These are phyloP conservation scores for Ifrita kowaldi DNA, from an alignment of 2,113 vertebrate genomes.

Conservation along the genomic window DNA sequence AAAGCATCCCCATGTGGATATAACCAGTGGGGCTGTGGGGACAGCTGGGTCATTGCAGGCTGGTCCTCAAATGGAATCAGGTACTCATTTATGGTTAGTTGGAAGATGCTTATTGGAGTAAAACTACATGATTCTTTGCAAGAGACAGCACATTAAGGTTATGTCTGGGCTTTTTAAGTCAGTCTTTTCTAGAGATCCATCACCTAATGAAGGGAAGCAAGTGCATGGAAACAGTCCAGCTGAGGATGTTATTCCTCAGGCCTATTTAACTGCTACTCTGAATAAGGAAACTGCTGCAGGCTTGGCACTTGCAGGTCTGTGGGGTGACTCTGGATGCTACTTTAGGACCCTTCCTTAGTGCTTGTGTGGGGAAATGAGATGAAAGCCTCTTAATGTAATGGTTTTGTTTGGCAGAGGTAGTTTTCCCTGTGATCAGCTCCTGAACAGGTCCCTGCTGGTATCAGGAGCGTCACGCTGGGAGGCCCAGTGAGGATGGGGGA, in stretches of 20 bases:
- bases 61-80: neutral
- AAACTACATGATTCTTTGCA: neutral
- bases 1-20: rapidly evolving
- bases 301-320: rapidly evolving
- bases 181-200: neutral
- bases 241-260: neutral
- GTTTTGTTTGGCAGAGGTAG: neutral
- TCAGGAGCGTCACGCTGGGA: neutral
- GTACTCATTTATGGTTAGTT: neutral
- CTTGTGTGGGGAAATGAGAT: neutral
- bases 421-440: neutral
- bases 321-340: neutral
- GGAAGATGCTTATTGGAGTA: neutral
- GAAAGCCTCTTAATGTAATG: neutral
- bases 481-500: neutral
- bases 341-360: neutral
- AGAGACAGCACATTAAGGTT: neutral
- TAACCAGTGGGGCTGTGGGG: neutral
- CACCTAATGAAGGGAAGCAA: neutral
- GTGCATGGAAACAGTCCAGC: neutral
- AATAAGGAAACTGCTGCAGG: neutral
- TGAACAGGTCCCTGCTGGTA: neutral
- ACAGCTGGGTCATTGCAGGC: neutral
- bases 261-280: neutral
- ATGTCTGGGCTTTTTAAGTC: neutral